These are phyloP conservation scores for Drosophila meridionalis DNA, from an alignment of 2,888 invertebrate species.

Conservation along the genomic window DNA sequence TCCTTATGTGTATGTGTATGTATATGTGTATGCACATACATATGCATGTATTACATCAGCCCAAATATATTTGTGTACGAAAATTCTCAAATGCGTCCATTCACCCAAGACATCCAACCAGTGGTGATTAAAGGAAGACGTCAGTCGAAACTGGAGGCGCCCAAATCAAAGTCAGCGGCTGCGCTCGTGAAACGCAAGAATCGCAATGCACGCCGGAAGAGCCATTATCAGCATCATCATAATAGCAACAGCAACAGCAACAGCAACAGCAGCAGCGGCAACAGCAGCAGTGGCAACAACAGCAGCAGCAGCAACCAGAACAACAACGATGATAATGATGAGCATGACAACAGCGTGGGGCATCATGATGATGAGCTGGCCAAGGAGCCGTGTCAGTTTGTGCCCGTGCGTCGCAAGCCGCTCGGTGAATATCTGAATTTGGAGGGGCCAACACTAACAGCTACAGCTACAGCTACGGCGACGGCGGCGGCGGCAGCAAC, in stretches of 20 bases:
- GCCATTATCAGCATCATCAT: constrained; percentile 9
- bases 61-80: background rate
- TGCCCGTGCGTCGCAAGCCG: constrained; percentile 61
- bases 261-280: background rate
- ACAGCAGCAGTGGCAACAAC: background rate
- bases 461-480: background rate
- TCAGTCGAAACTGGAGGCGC: constrained; percentile 58
- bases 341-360: background rate
- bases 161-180: constrained; percentile 54
- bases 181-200: constrained; percentile 55
- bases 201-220: constrained; percentile 33
- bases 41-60: background rate
- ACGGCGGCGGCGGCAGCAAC: background rate
- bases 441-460: constrained; percentile 12
- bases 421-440: constrained; percentile 56
- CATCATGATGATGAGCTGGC: constrained; percentile 15
- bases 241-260: background rate
- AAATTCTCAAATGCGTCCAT: constrained; percentile 50
- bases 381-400: constrained; percentile 45
- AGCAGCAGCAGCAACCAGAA: background rate
- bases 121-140: constrained; percentile 49
- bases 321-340: background rate
- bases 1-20: background rate
- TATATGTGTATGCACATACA: background rate
- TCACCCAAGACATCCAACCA: constrained; percentile 52